Evolutionary conservation across 2,113 vertebrate species (phyloP).

Genomic region (Alligator mississippiensis): DNA sequence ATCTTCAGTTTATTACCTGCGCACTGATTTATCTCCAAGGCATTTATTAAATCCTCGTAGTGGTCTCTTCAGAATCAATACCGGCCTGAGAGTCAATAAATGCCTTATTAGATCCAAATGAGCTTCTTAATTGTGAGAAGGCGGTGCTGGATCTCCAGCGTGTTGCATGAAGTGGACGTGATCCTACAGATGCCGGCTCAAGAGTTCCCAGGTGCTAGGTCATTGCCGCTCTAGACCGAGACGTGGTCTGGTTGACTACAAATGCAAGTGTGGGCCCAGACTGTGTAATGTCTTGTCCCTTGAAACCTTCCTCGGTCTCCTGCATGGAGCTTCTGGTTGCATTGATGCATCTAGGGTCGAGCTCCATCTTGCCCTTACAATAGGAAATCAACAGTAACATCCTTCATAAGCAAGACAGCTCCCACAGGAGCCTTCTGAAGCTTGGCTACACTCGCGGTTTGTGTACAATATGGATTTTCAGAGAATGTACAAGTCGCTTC

Average conservation of each 20-base stretch:
- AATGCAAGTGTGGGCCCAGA: background rate
- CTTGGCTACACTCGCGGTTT: background rate
- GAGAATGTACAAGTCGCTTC: background rate
- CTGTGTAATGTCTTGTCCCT: background rate
- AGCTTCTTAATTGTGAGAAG: conserved; percentile 64
- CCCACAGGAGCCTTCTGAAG: background rate
- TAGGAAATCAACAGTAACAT: conserved; percentile 40
- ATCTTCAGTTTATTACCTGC: conserved; percentile 80
- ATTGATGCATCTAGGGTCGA: conserved; percentile 43
- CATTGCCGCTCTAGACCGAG: background rate
- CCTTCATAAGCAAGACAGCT: background rate
- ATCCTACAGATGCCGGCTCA: background rate
- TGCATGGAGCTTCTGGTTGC: conserved; percentile 31
- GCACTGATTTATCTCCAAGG: conserved; percentile 77
- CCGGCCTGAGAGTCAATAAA: conserved; percentile 75
- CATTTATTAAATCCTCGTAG: conserved; percentile 71
- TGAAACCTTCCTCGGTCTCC: conserved; percentile 39
- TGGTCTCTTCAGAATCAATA: conserved; percentile 74
- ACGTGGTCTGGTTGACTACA: background rate
- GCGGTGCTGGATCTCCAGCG: conserved; percentile 12
- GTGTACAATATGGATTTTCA: background rate
- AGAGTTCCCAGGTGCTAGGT: background rate
- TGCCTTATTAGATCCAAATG: conserved; percentile 65
- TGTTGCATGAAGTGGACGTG: background rate
- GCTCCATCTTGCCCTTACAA: conserved; percentile 31